Evolutionary conservation across 1,140 invertebrate species (phyloP), one percentile per base, ranked within the genome.

Genomic region (Sminthurides bifidus): DNA sequence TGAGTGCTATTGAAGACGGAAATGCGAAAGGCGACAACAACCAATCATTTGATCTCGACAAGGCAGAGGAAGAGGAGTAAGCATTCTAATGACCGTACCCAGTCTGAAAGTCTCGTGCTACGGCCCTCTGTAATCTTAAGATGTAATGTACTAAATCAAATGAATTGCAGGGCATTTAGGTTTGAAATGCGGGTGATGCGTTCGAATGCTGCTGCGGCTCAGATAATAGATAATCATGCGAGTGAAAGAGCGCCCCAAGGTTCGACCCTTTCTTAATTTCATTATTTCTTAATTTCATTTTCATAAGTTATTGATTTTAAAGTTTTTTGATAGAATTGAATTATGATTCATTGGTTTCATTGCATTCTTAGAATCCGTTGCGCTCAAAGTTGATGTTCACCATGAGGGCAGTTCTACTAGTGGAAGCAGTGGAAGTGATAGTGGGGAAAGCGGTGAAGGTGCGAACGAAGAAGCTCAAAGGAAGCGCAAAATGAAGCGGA

Each of bases 341-440:
- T 41, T 48, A 33, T 29, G 17, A 30, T 30, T 51, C 3, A 30
- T 8, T 19, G 10, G 4, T 46, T 24, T 15, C 12, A n/a, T n/a
- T n/a, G n/a, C n/a, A n/a, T 51, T 31, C 48, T 49, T 63, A 35
- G 57, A 66, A 69, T 60, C 75, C 74, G 29, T 68, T 82, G 85
- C 90, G 77, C 75, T 91, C 54, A 89, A 91, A 76, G 88, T 88
- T 43, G 88, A 92, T 73, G 87, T 92, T 29, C 88, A 92, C 74
- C 78, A 85, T 33, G 89, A 89, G 70, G 89, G 90, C 68, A 90
- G 87, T 69, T 89, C 87, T 0, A 85, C 86, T 68, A 89, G 86
- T 62, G 84, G 83, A 58, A 59, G 60, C 65, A 52, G 72, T 46
- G 44, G 46, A 23, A 54, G 31, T 38, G 54, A 53, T 43, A 52